phyloP scores from a whole-genome alignment of 2,797 vertebrate genomes.

The Philypnodon macrostomus region DNA sequence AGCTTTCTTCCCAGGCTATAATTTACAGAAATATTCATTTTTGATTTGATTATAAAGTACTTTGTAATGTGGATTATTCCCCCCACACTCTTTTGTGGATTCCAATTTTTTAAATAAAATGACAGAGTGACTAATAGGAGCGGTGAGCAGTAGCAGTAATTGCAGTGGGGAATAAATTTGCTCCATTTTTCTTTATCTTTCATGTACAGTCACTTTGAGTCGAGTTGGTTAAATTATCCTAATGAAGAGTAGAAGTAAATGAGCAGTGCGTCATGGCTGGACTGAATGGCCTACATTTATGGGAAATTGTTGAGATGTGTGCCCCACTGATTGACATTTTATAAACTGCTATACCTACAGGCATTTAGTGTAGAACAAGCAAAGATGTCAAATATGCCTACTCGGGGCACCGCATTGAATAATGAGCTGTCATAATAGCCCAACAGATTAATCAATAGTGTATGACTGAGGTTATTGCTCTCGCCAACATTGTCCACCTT shows the following conservation, averaged over 20 bases:
- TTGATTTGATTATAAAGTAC: constrained; percentile 31
- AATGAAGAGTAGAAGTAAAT: constrained; percentile 51
- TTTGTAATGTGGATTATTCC: constrained; percentile 23
- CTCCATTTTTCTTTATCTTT: constrained; percentile 61
- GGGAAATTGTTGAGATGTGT: constrained; percentile 37
- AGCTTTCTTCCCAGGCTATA: constrained; percentile 11
- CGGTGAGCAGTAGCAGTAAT: constrained; percentile 41
- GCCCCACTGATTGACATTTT: constrained; percentile 26
- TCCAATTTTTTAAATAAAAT: constrained; percentile 34
- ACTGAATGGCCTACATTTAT: constrained; percentile 56
- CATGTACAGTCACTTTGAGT: constrained; percentile 45
- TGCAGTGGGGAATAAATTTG: constrained; percentile 49
- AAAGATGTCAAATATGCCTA: constrained; percentile 23
- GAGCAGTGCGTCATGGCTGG: constrained; percentile 41
- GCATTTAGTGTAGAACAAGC: constrained; percentile 9
- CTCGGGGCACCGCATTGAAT: constrained; percentile 23
- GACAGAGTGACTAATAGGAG: constrained; percentile 40
- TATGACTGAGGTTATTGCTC: background rate
- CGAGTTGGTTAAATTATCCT: constrained; percentile 49
- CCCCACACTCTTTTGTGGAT: constrained; percentile 16
- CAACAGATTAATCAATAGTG: constrained; percentile 4
- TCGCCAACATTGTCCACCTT: background rate
- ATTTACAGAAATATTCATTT: constrained; percentile 27
- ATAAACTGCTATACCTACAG: constrained; percentile 1
- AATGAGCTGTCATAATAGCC: constrained; percentile 12